phyloP scores from a whole-genome alignment of 2,113 vertebrate genomes.

The Ovibos moschatus region DNA sequence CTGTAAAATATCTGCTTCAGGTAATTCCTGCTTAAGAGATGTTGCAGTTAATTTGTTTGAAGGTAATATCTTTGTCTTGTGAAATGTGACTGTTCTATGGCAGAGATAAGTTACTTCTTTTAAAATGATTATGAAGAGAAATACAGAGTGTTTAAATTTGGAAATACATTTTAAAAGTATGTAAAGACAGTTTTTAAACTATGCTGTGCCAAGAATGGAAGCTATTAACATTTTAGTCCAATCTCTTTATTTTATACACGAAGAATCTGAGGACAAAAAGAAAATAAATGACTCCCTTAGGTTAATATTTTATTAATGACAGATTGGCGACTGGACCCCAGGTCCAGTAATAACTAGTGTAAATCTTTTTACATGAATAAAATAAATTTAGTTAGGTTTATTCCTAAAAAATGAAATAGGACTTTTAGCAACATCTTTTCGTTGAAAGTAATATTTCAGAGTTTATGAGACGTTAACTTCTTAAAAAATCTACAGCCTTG shows the following conservation, averaged over 20 bases:
- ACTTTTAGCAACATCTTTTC: not conserved
- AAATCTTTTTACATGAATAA: not conserved
- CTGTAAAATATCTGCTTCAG: not conserved
- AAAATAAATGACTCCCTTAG: not conserved
- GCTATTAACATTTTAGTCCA: not conserved
- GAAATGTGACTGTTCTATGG: not conserved
- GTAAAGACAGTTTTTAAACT: not conserved
- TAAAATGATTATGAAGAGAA: not conserved
- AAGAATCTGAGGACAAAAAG: not conserved
- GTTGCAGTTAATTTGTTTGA: not conserved
- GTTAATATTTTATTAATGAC: not conserved
- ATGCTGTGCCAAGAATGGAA: not conserved
- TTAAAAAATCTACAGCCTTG: not conserved
- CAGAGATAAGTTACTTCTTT: not conserved
- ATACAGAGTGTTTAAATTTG: not conserved
- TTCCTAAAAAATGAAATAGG: not conserved
- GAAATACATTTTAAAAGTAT: not conserved
- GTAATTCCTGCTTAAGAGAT: not conserved
- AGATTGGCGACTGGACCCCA: not conserved
- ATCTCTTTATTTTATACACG: not conserved
- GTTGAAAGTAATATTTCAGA: not conserved
- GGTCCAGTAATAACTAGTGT: not conserved
- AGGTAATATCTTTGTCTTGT: not conserved
- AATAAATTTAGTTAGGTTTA: not conserved
- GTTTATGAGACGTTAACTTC: not conserved